These are phyloP conservation scores for Tenebrosternarchus preto DNA, from an alignment of 2,113 vertebrate species.

Conservation along the genomic window DNA sequence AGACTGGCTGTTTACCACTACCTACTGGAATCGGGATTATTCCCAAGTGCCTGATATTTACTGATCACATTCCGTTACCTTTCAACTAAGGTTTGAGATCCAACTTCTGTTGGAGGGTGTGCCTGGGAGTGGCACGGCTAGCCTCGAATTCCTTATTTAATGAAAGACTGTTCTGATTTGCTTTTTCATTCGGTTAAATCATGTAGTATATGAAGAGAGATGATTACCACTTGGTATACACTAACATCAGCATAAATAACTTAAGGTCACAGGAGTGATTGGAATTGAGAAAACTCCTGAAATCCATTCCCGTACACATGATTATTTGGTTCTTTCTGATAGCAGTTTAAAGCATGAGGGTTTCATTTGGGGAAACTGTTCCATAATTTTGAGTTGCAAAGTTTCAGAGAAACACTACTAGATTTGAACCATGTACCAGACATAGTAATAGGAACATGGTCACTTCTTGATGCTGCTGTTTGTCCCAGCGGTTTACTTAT, in stretches of 20 bases:
- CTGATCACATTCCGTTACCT: slow-evolving; percentile 67
- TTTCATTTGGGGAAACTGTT: no score
- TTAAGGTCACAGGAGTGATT: slow-evolving; percentile 39
- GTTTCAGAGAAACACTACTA: slow-evolving; percentile 4
- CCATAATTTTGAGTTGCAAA: background rate
- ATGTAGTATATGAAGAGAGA: background rate
- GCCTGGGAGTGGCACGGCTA: background rate
- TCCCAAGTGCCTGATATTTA: slow-evolving; percentile 92
- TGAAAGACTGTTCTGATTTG: slow-evolving; percentile 11
- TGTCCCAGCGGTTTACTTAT: slow-evolving; percentile 4
- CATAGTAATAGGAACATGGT: background rate
- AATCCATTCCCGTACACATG: background rate
- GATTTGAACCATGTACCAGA: slow-evolving; percentile 3
- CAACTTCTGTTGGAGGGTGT: slow-evolving; percentile 45
- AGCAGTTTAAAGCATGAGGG: background rate
- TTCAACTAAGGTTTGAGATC: slow-evolving; percentile 30
- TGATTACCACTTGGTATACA: slow-evolving; percentile 49
- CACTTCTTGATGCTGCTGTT: slow-evolving; percentile 7
- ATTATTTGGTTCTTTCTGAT: background rate
- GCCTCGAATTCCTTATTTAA: slow-evolving; percentile 13
- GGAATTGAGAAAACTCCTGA: slow-evolving; percentile 31
- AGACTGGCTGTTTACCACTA: slow-evolving; percentile 92
- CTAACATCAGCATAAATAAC: slow-evolving; percentile 12
- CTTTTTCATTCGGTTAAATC: background rate
- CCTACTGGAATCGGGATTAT: slow-evolving; percentile 95